Base-by-base conservation (phyloP, 2,797 vertebrate species). In the Staurois parvus region DNA sequence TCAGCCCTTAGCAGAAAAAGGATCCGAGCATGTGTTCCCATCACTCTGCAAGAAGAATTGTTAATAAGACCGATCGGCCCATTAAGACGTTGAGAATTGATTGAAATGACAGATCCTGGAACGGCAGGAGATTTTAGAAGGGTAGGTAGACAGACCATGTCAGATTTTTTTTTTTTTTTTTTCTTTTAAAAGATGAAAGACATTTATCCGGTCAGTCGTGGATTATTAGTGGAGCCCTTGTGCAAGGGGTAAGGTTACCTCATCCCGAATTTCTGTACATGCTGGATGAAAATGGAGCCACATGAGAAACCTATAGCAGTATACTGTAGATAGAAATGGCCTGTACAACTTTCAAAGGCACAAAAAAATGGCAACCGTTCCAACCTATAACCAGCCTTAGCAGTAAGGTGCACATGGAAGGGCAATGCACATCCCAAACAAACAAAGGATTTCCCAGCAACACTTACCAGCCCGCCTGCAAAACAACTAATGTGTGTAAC, bases 21-120 rank as follows among this genome's bases (percentile, higher is more conserved):
- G 34, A 10, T 21, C 17, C 6, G n/a, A 34, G 59, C 79, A 86
- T 64, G 42, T 86, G 85, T 79, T 81, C 56, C 85, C 68, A 80
- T 86, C 85, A 2, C 48, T 86, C 85, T 83, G 4, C n/a, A 4
- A n/a, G 4, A 4, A 52, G 26, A 56, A 59, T 24, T 28, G 19
- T 34, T 79, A 68, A 62, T 52, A n/a, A 12, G 9, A 28, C 24
- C 40, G 28, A 62, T 37, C 45, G 21, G 37, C 77, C 66, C 17
- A 26, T 45, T 84, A 72, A 78, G 34, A 28, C 42, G 4, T 12
- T 15, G 15, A 21, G 4, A 29, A 13, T n/a, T 42, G 32, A 66
- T 66, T 21, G n/a, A 64, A 64, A n/a, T 59, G 56, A 59, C 52
- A 2, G 48, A 52, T 52, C 48, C 11, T 52, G 12, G n/a, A 62